Evolutionary conservation across 2,113 vertebrate species (phyloP).

Genomic region (Eubucco bourcierii): DNA sequence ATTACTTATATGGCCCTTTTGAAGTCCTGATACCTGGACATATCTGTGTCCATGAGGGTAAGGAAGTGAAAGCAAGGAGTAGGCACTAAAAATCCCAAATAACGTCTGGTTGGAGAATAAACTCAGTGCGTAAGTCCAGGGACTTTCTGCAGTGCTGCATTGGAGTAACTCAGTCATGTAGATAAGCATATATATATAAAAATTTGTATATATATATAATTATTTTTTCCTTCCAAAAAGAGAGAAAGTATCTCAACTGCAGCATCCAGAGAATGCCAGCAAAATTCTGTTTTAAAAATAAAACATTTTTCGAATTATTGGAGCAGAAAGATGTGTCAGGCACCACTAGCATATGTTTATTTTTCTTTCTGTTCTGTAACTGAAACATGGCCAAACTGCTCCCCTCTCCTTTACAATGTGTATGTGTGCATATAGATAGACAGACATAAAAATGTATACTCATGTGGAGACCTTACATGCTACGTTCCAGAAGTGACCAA

Average conservation of each 20-base stretch:
- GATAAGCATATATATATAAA: not conserved
- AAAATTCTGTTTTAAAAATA: slow-evolving; percentile 72
- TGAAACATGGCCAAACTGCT: slow-evolving; percentile 72
- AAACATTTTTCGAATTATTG: slow-evolving; percentile 70
- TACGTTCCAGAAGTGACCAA: slow-evolving; percentile 64
- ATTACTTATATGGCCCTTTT: not conserved
- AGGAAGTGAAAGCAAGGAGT: not conserved
- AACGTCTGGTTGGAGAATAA: not conserved
- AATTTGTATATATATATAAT: too few relatives aligned
- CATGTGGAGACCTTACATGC: slow-evolving; percentile 40
- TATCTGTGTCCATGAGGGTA: not conserved
- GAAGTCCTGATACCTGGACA: not conserved
- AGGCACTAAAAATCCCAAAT: not conserved
- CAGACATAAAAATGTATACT: slow-evolving; percentile 50
- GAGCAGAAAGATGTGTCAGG: slow-evolving; percentile 79
- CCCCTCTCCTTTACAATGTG: slow-evolving; percentile 45
- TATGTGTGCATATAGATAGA: not conserved
- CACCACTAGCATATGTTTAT: slow-evolving; percentile 80
- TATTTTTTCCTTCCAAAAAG: slow-evolving; percentile 20
- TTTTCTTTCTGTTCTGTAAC: slow-evolving; percentile 69
- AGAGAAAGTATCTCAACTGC: slow-evolving; percentile 30
- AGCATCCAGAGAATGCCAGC: slow-evolving; percentile 60
- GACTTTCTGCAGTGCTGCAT: not conserved
- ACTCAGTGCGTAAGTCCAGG: too few relatives aligned
- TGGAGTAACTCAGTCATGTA: not conserved